Evolutionary conservation across 2,888 invertebrate species (phyloP).

Genomic region (Catocala nupta): DNA sequence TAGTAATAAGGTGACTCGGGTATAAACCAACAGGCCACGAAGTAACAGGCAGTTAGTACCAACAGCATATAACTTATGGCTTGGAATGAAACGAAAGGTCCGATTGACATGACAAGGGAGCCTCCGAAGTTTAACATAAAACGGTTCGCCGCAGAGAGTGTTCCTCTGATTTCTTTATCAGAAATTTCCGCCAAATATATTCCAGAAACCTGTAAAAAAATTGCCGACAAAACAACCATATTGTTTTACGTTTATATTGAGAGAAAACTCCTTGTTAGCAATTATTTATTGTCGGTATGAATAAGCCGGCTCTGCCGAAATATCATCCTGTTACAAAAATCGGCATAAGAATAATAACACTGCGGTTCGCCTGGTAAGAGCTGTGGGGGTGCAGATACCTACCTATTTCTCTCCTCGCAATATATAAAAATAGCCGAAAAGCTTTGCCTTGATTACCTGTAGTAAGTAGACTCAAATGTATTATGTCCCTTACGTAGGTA

Average conservation of each 20-base stretch:
- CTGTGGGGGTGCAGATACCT: no score
- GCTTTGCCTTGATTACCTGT: no score
- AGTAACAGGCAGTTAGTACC: conserved; percentile 77
- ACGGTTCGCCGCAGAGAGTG: conserved; percentile 63
- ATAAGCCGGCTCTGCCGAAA: no score
- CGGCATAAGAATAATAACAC: no score
- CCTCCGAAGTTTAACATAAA: conserved; percentile 74
- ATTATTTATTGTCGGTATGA: no score
- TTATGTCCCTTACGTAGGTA: no score
- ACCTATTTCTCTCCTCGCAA: no score
- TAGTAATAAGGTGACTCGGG: conserved; percentile 88
- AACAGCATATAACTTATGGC: conserved; percentile 76
- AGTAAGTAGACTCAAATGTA: no score
- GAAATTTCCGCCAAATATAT: conserved; percentile 80
- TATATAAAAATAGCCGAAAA: no score
- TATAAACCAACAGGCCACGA: conserved; percentile 82
- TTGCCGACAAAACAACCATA: neutral
- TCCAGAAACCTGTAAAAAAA: conserved; percentile 65
- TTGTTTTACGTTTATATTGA: neutral
- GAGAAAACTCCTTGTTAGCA: no score
- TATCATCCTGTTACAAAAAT: no score
- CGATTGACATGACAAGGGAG: conserved; percentile 73
- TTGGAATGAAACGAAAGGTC: conserved; percentile 71
- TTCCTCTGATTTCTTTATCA: conserved; percentile 77
- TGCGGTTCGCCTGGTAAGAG: no score